A percentile compares a stretch with the other conserved stretches of the same genome.
Conservation (phyloP, 2,888 invertebrate species). For the Empis stercorea region DNA sequence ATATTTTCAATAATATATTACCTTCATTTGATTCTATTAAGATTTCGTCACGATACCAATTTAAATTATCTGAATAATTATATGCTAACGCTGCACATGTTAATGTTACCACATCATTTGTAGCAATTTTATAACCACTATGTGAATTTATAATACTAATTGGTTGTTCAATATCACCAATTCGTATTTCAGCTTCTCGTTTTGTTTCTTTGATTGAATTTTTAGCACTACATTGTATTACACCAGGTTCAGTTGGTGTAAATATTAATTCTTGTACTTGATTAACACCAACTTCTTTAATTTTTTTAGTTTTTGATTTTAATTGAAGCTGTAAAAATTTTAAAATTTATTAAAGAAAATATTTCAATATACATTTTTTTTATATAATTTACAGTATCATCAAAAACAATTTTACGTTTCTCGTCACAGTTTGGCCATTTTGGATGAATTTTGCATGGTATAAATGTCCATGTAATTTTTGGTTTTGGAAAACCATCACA, state of each 20-base stretch:
- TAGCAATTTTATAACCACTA: slow-evolving; percentile 34
- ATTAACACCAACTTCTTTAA: neutral
- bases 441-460: slow-evolving; percentile 35
- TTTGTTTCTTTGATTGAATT: slow-evolving; percentile 28
- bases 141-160: slow-evolving; percentile 37
- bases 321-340: too few relatives aligned
- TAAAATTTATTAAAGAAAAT: too few relatives aligned
- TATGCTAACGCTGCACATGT: slow-evolving; percentile 46
- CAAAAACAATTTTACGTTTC: too few relatives aligned
- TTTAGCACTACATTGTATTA: slow-evolving; percentile 34
- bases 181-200: slow-evolving; percentile 22
- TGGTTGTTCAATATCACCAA: slow-evolving; percentile 29
- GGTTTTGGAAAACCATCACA: slow-evolving; percentile 46
- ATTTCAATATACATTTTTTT: too few relatives aligned
- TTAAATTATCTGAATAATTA: slow-evolving; percentile 38
- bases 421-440: slow-evolving; percentile 28
- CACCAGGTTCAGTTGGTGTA: slow-evolving; percentile 33
- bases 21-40: slow-evolving; percentile 15
- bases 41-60: slow-evolving; percentile 38
- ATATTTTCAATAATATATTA: slow-evolving; percentile 4
- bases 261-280: slow-evolving; percentile 32
- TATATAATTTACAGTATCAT: too few relatives aligned
- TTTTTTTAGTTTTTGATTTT: too few relatives aligned
- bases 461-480: slow-evolving; percentile 42
- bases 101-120: slow-evolving; percentile 42